phyloP scores from a whole-genome alignment of 1,140 invertebrate genomes.

The Drosophila obscura region DNA sequence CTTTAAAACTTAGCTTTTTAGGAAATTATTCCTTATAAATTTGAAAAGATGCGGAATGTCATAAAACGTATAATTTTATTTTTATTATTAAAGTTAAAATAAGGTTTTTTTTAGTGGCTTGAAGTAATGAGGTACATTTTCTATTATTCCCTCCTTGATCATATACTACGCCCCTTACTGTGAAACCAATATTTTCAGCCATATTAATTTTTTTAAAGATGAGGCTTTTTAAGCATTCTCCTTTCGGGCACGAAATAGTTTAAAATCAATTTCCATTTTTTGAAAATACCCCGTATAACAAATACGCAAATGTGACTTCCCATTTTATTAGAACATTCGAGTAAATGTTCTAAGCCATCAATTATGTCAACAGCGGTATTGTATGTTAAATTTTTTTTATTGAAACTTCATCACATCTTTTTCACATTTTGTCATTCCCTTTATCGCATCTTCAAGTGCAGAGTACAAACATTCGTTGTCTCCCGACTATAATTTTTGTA shows the following conservation, averaged over 20 bases:
- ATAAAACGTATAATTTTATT: conserved; percentile 2
- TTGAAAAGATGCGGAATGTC: conserved; percentile 8
- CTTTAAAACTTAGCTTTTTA: neutral
- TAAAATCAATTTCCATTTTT: neutral
- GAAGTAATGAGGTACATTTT: conserved; percentile 8
- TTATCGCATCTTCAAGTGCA: too few relatives aligned
- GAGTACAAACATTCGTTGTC: too few relatives aligned
- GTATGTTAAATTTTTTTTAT: too few relatives aligned
- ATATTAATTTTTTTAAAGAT: conserved; percentile 5
- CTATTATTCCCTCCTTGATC: conserved; percentile 2
- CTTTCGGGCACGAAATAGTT: neutral
- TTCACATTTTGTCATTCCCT: too few relatives aligned
- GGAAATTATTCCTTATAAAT: conserved; percentile 5
- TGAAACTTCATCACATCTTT: too few relatives aligned
- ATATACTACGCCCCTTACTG: conserved; percentile 1
- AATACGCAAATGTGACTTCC: neutral
- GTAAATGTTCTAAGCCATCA: too few relatives aligned
- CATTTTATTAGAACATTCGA: too few relatives aligned
- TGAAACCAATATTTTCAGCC: neutral
- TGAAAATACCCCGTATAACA: conserved; percentile 1
- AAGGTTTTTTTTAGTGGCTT: neutral
- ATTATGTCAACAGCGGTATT: too few relatives aligned
- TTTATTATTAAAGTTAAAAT: neutral
- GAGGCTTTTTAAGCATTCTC: neutral
- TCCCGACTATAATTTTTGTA: too few relatives aligned